Evolutionary conservation across 2,888 invertebrate genomes (phyloP), one percentile per base, ranked within the genome.

Genomic region (Liopterus haemorrhoidalis): DNA sequence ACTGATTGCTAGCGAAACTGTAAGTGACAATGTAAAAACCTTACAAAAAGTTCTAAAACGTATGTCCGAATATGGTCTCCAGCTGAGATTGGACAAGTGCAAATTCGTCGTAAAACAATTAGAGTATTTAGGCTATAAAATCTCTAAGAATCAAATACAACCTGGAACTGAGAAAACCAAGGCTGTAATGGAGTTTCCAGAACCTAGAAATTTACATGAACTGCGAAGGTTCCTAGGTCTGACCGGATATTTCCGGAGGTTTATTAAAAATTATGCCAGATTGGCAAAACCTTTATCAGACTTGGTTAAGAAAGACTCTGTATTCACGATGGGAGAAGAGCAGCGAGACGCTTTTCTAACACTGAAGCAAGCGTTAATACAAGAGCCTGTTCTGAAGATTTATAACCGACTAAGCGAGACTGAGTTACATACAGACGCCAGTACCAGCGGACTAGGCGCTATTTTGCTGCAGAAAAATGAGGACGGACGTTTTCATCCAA

Each of bases 1-100:
- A 5, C 6, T 22, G 22, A 22, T 22, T 8, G 22, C 22, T 5
- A 22, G 6, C 5, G 28, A 28, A n/a, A 28, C 28, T 11, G 5
- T 28, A 59, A 56, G 37, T 61, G 54, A 45, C 63, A 55, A 59
- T 59, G 51, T 5, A 54, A 51, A 38, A 22, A 32, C 16, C 24
- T 15, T 6, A 14, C n/a, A 16, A n/a, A 15, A 16, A n/a, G 16
- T 35, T 18, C 20, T 20, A 4, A 9, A 9, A 2, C 19, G 3
- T 35, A 3, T 35, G 11, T 20, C 5, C 3, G 14, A 44, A 20
- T 22, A 1, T 5, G 16, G 19, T 5, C n/a, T 19, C 11, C 4
- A 28, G 12, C n/a, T 28, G n/a, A n/a, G 28, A 28, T 28, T 28
- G 5, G 28, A 28, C n/a, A 28, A 28, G n/a, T 28, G 28, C n/a